A percentile compares a stretch with the other conserved stretches of the same genome.
These are phyloP conservation scores for Aspidiotus rigidus DNA, from an alignment of 2,888 invertebrate genomes.

Conservation along the genomic window DNA sequence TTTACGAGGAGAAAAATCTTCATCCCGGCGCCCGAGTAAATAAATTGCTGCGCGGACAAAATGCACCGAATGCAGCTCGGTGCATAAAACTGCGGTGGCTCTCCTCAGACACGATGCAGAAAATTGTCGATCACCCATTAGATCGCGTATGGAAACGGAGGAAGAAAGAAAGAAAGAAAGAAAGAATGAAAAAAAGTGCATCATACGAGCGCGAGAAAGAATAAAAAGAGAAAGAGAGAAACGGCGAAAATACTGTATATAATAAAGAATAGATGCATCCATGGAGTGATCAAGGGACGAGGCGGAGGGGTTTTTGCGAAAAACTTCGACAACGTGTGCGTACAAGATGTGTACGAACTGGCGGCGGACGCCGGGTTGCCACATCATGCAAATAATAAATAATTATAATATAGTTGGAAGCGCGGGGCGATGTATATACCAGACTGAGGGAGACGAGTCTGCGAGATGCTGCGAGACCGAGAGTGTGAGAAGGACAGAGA, in stretches of 20 bases:
- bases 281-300: background rate
- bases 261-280: conserved; percentile 10
- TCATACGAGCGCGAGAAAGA: background rate
- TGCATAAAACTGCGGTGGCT: conserved; percentile 28
- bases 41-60: conserved; percentile 3
- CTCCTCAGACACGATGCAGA: conserved; percentile 22
- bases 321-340: no score
- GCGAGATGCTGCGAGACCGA: background rate
- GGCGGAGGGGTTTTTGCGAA: background rate
- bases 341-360: conserved; percentile 4
- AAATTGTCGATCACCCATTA: conserved; percentile 28
- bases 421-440: background rate
- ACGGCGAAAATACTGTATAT: conserved; percentile 3
- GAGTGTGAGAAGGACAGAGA: background rate
- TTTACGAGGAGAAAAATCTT: no score
- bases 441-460: conserved; percentile 3
- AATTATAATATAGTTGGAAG: conserved; percentile 32
- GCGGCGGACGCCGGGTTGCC: conserved; percentile 27
- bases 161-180: conserved; percentile 8
- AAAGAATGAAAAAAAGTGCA: background rate
- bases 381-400: conserved; percentile 34
- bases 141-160: conserved; percentile 11
- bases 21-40: no score
- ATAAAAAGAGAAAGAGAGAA: conserved; percentile 9
- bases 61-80: conserved; percentile 31